Conservation (phyloP, 2,888 invertebrate species). For the Harmothoe impar region DNA sequence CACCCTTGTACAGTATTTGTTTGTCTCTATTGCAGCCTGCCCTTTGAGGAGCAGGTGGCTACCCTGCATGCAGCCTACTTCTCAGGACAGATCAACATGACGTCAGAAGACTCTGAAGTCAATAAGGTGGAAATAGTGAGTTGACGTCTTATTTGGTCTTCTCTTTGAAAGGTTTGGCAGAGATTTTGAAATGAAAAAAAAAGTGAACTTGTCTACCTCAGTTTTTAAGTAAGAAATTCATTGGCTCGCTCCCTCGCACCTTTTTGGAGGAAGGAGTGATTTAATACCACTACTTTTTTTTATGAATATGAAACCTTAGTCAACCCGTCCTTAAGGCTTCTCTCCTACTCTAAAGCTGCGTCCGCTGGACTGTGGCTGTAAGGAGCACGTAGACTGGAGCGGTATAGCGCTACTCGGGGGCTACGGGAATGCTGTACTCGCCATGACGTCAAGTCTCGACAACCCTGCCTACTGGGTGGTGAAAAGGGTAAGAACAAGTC, state of each 20-base stretch:
- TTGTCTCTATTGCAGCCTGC: background rate
- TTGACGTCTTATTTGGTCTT: too few relatives aligned
- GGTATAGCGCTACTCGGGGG: background rate
- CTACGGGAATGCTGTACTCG: conserved; percentile 38
- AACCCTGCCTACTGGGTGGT: conserved; percentile 37
- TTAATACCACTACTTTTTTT: too few relatives aligned
- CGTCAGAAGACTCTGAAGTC: conserved; percentile 6
- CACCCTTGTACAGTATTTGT: too few relatives aligned
- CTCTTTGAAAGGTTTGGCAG: too few relatives aligned
- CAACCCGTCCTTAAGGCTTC: too few relatives aligned
- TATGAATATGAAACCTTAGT: too few relatives aligned
- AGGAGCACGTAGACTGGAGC: conserved; percentile 24
- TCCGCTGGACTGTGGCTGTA: background rate
- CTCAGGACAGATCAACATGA: conserved; percentile 5
- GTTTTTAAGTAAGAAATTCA: too few relatives aligned
- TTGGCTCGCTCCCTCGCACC: too few relatives aligned
- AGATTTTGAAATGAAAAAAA: too few relatives aligned
- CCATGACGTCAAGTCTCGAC: background rate
- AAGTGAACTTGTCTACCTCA: too few relatives aligned
- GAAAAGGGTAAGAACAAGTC: conserved; percentile 34
- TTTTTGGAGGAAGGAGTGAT: too few relatives aligned
- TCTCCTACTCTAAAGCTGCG: background rate
- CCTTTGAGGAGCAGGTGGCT: conserved; percentile 33
- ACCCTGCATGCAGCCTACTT: background rate
- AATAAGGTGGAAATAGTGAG: background rate